These are phyloP conservation scores for Dasypogon diadema DNA, from an alignment of 2,888 invertebrate genomes.

Conservation along the genomic window DNA sequence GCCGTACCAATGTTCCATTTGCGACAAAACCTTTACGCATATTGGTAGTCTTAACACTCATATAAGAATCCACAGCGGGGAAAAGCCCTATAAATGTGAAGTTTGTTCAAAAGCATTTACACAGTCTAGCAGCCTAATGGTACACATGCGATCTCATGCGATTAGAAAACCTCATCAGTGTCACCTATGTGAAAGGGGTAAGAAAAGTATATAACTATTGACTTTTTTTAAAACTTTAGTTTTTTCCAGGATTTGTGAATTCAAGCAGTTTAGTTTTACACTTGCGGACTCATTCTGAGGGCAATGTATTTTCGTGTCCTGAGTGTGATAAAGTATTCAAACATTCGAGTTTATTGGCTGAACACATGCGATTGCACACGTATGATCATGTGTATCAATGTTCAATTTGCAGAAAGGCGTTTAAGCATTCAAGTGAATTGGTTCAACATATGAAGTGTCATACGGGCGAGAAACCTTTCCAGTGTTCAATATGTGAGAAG, in stretches of 20 bases:
- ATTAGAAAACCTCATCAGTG: conserved; percentile 68
- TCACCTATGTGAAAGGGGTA: conserved; percentile 66
- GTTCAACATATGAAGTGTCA: conserved; percentile 69
- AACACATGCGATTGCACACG: conserved; percentile 68
- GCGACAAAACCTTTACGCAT: conserved; percentile 68
- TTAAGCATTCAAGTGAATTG: conserved; percentile 66
- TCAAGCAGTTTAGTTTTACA: conserved; percentile 66
- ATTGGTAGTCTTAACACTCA: conserved; percentile 68
- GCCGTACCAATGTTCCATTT: conserved; percentile 68
- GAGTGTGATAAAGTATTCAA: conserved; percentile 68
- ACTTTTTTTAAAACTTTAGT: too few relatives aligned
- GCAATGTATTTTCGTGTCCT: conserved; percentile 64
- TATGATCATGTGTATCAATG: conserved; percentile 67
- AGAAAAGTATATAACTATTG: too few relatives aligned
- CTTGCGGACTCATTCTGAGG: conserved; percentile 64
- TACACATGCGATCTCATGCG: conserved; percentile 67
- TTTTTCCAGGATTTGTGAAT: conserved; percentile 64
- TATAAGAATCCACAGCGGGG: conserved; percentile 68
- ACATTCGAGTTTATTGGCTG: conserved; percentile 66
- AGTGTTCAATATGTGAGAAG: conserved; percentile 67
- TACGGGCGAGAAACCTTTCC: conserved; percentile 69
- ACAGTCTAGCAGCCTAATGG: conserved; percentile 68
- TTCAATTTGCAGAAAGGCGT: conserved; percentile 65
- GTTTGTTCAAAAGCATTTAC: conserved; percentile 68
- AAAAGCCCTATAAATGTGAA: conserved; percentile 68